phyloP scores from a whole-genome alignment of 2,797 vertebrate species.

The Manis crassicaudata region DNA sequence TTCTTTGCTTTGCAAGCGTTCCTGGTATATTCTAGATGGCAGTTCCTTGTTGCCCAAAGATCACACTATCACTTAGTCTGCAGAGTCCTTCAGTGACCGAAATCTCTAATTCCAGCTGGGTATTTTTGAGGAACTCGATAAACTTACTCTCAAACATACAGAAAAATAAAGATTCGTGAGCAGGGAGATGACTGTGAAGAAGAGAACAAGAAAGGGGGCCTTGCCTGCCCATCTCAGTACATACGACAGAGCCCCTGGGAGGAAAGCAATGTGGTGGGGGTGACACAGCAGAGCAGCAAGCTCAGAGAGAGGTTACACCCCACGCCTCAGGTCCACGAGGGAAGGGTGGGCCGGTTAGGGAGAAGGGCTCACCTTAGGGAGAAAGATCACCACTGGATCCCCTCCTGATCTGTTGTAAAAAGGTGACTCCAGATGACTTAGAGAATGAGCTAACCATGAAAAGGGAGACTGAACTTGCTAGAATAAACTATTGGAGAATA shows the following conservation, averaged over 20 bases:
- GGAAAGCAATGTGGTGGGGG: rapidly evolving
- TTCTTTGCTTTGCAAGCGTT: neutral
- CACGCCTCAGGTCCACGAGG: rapidly evolving
- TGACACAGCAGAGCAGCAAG: rapidly evolving
- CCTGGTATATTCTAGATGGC: neutral
- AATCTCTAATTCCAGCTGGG: neutral
- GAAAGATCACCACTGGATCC: neutral
- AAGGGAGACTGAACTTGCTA: neutral
- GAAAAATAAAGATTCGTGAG: neutral
- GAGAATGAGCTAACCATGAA: neutral
- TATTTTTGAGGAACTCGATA: neutral
- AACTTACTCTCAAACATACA: neutral
- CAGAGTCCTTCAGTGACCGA: neutral
- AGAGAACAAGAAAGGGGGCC: neutral
- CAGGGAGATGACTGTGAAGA: neutral
- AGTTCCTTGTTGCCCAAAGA: neutral
- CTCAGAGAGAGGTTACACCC: neutral
- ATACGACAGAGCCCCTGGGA: rapidly evolving
- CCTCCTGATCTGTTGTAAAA: neutral
- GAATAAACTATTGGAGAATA: neutral
- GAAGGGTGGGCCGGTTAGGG: neutral
- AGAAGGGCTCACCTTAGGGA: neutral
- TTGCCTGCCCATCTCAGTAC: rapidly evolving
- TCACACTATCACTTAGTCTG: neutral
- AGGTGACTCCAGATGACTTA: neutral